These are phyloP conservation scores for Mormyrus hasselquistii DNA, from an alignment of 2,797 vertebrate genomes.

Conservation along the genomic window DNA sequence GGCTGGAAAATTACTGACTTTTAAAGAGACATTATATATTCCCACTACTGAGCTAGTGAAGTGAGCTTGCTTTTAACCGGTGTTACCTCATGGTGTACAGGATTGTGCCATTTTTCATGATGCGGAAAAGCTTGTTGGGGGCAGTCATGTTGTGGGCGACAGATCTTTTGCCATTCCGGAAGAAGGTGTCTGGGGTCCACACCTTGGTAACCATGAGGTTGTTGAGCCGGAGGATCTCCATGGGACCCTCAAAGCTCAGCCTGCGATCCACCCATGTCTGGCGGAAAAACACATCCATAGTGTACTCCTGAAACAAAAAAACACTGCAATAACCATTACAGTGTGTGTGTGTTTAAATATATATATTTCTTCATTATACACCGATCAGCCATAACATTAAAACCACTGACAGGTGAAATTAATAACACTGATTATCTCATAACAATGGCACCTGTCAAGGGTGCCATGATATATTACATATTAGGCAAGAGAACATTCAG, in stretches of 20 bases:
- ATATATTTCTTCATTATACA: not conserved
- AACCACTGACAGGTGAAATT: not conserved
- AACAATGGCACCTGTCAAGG: not conserved
- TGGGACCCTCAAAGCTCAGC: slow-evolving; percentile 71
- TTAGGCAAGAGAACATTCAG: not conserved
- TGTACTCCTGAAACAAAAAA: slow-evolving; percentile 60
- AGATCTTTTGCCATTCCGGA: slow-evolving; percentile 75
- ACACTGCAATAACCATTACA: not conserved
- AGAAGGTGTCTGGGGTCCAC: slow-evolving; percentile 78
- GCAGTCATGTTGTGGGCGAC: slow-evolving; percentile 45
- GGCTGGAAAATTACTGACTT: not conserved
- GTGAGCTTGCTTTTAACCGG: not conserved
- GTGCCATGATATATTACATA: not conserved
- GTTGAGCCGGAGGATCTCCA: slow-evolving; percentile 74
- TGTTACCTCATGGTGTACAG: slow-evolving; percentile 73
- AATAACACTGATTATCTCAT: not conserved
- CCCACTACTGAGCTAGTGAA: not conserved
- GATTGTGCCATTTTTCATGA: slow-evolving; percentile 77
- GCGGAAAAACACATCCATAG: slow-evolving; percentile 79
- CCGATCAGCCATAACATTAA: not conserved
- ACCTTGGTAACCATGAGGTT: slow-evolving; percentile 78
- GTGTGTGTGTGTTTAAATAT: too few relatives aligned
- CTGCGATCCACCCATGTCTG: slow-evolving; percentile 76
- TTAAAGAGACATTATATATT: not conserved
- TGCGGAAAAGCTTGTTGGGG: slow-evolving; percentile 75